Base-by-base conservation (phyloP, 2,797 vertebrate genomes). In the Clarias platycephalus region DNA sequence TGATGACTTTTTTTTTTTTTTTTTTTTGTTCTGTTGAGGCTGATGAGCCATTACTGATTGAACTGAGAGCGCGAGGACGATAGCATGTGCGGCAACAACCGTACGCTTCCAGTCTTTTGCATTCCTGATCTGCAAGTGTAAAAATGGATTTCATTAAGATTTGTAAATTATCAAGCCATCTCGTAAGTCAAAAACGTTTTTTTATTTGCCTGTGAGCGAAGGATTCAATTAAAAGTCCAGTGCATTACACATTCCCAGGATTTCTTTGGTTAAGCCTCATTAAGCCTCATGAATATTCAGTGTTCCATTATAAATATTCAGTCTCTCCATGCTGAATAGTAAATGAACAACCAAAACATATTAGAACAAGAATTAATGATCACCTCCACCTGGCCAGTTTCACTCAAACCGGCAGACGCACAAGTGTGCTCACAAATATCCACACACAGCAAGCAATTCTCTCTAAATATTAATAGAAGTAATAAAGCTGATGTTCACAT, bases 361-460 rank as follows among this genome's bases (percentile, higher is more conserved):
- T 85, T 85, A 80, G 44, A 71, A 82, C 72, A 77, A 53, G 40
- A 76, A 82, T 82, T 66, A 82, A 85, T 62, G 22, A 82, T 82
- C 80, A 70, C 70, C 79, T 77, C 64, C 84, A 70, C 71, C 80
- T 77, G 84, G 71, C 22, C 64, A 85, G 63, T 49, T 78, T 82
- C 18, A 55, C 18, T 4, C 20, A 62, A 78, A 34, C 72, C 13
- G 57, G 18, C 53, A 58, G 28, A 15, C 13, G 8, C 13, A 10
- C 0, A 13, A 64, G 34, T 4, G 34, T 4, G 18, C 31, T 20
- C 18, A 63, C 37, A n/a, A 26, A 22, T 90, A 87, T 87, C 88
- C 88, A 89, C 87, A 87, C 83, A 87, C 85, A 84, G 87, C 79
- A 64, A 28, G 24, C 67, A 86, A 44, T 31, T 12, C 31, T 13